Conservation (phyloP, 2,888 invertebrate genomes). For the Dryomyza anilis region DNA sequence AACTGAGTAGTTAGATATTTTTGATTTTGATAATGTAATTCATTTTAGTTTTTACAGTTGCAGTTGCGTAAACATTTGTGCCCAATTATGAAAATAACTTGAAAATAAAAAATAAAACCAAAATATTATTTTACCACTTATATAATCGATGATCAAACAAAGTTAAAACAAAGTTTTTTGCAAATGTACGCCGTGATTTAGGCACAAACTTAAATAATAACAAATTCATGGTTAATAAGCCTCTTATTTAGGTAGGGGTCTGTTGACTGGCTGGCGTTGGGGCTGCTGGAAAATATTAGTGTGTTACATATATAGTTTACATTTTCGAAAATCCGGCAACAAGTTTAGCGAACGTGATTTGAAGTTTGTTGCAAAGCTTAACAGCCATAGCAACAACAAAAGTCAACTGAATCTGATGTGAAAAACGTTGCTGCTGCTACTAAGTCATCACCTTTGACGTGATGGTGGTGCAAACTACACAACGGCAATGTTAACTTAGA, state of each 20-base stretch:
- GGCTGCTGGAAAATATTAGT: not conserved
- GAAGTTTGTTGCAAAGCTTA: conserved; percentile 17
- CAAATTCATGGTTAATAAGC: not conserved
- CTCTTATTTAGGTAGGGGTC: not conserved
- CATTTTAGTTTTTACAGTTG: too few species aligned
- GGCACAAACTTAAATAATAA: not conserved
- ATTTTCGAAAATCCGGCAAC: conserved; percentile 1
- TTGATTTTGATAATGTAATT: too few species aligned
- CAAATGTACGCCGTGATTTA: not conserved
- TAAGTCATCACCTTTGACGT: conserved; percentile 14
- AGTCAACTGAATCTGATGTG: too few species aligned
- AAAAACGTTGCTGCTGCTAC: not conserved
- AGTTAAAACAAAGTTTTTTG: too few species aligned
- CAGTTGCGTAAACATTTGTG: too few species aligned
- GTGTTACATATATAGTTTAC: not conserved
- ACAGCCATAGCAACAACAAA: too few species aligned
- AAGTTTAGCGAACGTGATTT: conserved; percentile 11
- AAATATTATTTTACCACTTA: too few species aligned
- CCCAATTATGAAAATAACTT: too few species aligned
- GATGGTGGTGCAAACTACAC: not conserved
- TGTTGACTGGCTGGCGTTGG: not conserved
- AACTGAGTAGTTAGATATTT: too few species aligned
- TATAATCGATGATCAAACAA: too few species aligned
- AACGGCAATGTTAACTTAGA: too few species aligned
- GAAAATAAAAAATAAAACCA: too few species aligned